Evolutionary conservation across 2,797 vertebrate species (phyloP), one percentile per base, ranked within the genome.

Genomic region (Garrulus glandarius): DNA sequence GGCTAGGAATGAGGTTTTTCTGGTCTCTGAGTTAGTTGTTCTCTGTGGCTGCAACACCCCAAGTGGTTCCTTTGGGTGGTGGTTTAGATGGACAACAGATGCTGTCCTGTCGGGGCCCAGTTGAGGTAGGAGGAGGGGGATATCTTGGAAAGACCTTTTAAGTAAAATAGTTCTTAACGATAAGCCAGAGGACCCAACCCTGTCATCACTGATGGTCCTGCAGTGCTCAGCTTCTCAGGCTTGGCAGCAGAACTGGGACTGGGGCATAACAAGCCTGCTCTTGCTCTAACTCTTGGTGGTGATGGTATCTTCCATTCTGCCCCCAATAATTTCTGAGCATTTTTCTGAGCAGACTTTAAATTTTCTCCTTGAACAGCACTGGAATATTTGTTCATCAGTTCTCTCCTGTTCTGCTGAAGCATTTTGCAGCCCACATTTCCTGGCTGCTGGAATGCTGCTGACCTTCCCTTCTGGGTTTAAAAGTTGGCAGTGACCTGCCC

Each of bases 391-490:
- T 43, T 57, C 69, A 41, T 76, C 50, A 3, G 4, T 43, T 64
- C n/a, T 37, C 36, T 11, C 24, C 69, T 44, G 2, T 56, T 26
- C 37, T 50, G 59, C 44, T 52, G 81, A n/a, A 64, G 60, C 0
- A 0, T n/a, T 85, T 65, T 81, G 56, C 75, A 44, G 70, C 60
- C 11, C 15, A 1, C 0, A 0, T 39, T 57, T 61, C 23, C 55
- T 47, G 44, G 57, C 71, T 65, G 57, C 75, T 39, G 27, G 23
- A 52, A 16, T n/a, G 46, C 52, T 72, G 32, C 50, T 53, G 18
- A 8, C 34, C 46, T 41, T 36, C 88, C 21, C 30, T 49, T 46
- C 53, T 50, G 30, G 12, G 22, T 27, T 30, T 41, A 32, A 27
- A 15, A 49, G 52, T 7, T 72, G 86, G 13, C 29, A 30, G 21